phyloP scores from a whole-genome alignment of 2,113 vertebrate genomes.

The Mesitornis unicolor region DNA sequence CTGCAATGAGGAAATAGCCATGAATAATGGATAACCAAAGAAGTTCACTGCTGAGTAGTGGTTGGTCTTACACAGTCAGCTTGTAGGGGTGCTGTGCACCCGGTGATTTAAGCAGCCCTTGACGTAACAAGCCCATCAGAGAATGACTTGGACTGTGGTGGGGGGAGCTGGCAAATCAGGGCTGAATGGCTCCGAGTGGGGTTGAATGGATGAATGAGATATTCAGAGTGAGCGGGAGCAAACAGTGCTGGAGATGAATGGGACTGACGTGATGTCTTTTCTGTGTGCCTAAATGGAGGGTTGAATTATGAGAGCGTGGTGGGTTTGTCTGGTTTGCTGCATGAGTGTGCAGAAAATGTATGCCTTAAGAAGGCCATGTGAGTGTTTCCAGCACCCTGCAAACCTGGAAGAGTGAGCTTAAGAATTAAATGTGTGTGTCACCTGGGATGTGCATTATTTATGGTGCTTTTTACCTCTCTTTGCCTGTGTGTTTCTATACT shows the following conservation, averaged over 20 bases:
- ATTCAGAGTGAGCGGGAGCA: neutral
- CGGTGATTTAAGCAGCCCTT: neutral
- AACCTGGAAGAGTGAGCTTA: neutral
- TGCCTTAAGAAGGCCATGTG: neutral
- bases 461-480: neutral
- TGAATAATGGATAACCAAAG: neutral
- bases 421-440: neutral
- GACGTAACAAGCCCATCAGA: neutral
- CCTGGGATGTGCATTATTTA: neutral
- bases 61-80: neutral
- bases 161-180: neutral
- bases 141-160: neutral
- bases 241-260: neutral
- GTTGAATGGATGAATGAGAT: rapidly evolving
- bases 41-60: neutral
- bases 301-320: neutral
- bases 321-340: neutral
- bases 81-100: neutral
- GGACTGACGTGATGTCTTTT: neutral
- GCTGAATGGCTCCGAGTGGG: neutral
- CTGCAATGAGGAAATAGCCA: neutral
- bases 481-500: neutral
- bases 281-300: neutral
- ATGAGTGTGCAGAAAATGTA: neutral
- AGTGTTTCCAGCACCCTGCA: neutral